Conservation (phyloP, 2,113 vertebrate genomes). For the Chaetodon trifascialis region DNA sequence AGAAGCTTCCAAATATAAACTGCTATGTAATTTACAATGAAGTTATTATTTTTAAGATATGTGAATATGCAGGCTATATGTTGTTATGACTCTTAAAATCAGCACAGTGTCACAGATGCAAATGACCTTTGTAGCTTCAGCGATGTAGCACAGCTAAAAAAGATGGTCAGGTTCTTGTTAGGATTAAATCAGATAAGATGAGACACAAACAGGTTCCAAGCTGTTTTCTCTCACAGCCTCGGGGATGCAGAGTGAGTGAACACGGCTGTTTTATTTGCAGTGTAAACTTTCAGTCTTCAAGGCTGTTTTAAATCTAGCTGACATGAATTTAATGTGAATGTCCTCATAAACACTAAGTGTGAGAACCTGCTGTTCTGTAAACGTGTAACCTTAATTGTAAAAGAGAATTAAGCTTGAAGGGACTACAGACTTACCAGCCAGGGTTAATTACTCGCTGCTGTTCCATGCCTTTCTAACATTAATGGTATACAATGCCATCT, state of each 20-base stretch:
- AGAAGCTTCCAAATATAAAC: not conserved
- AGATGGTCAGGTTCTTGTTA: not conserved
- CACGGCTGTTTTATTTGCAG: not conserved
- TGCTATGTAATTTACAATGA: not conserved
- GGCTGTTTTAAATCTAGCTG: not conserved
- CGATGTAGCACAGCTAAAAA: not conserved
- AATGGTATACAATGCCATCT: not conserved
- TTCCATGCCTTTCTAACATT: not conserved
- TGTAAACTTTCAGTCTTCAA: constrained; percentile 1
- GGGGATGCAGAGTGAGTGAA: not conserved
- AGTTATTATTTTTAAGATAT: not conserved
- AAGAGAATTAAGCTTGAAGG: not conserved
- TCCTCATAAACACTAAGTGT: not conserved
- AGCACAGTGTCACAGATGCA: not conserved
- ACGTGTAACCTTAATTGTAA: not conserved
- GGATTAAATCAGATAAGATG: not conserved
- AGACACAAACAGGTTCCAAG: not conserved
- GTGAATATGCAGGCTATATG: not conserved
- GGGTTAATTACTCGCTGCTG: not conserved
- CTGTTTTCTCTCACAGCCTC: not conserved
- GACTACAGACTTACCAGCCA: not conserved
- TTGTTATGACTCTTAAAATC: not conserved
- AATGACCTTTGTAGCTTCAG: not conserved
- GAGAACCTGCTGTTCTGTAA: constrained; percentile 7
- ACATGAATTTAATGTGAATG: not conserved